A percentile compares a stretch with the other conserved stretches of the same genome.
Evolutionary conservation across 2,113 vertebrate species (phyloP).

Genomic region (Nibea coibor): DNA sequence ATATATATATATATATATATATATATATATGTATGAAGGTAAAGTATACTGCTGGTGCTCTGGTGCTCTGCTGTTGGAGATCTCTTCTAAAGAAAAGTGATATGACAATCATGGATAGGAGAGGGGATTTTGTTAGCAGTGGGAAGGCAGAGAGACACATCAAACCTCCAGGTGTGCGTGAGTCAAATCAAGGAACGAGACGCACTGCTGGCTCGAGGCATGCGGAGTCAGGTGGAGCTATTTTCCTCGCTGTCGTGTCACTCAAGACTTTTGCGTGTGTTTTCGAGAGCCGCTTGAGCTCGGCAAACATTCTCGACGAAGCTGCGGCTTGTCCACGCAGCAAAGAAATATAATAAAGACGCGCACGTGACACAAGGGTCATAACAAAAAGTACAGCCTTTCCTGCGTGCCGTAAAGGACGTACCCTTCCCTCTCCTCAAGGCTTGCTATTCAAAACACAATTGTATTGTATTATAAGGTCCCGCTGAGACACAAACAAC

Average conservation of each 20-base stretch:
- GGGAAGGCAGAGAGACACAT: slow-evolving; percentile 38
- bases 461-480: slow-evolving; percentile 8
- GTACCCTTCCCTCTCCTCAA: not conserved
- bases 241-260: slow-evolving; percentile 29
- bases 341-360: not conserved
- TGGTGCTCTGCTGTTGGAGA: not conserved
- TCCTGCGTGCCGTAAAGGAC: not conserved
- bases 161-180: slow-evolving; percentile 59
- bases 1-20: too few relatives aligned
- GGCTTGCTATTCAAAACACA: slow-evolving; percentile 11
- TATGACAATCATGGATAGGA: slow-evolving; percentile 23
- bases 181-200: slow-evolving; percentile 64
- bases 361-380: not conserved
- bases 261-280: slow-evolving; percentile 13
- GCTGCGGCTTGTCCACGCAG: slow-evolving; percentile 6
- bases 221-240: slow-evolving; percentile 63
- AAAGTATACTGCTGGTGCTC: not conserved
- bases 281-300: slow-evolving; percentile 30
- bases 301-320: slow-evolving; percentile 6
- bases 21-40: too few relatives aligned
- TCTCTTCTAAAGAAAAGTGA: slow-evolving; percentile 22
- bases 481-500: slow-evolving; percentile 26
- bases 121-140: slow-evolving; percentile 44
- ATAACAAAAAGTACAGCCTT: not conserved
- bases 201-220: slow-evolving; percentile 45